These are phyloP conservation scores for Macquaria australasica DNA, from an alignment of 2,113 vertebrate species.

Conservation along the genomic window DNA sequence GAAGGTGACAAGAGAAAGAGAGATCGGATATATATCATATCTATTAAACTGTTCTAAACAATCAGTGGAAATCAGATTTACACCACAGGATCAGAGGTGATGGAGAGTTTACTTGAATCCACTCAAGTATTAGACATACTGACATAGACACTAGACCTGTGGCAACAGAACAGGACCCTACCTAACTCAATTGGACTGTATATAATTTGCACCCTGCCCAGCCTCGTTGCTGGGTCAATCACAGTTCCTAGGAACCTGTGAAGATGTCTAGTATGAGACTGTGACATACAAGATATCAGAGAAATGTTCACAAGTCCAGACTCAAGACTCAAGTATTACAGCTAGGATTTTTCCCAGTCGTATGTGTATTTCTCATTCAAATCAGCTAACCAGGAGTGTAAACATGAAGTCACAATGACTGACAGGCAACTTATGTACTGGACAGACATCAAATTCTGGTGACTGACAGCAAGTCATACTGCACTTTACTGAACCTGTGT, in stretches of 20 bases:
- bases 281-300: not conserved
- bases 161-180: not conserved
- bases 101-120: not conserved
- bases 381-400: too few species aligned
- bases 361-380: not conserved
- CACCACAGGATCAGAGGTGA: not conserved
- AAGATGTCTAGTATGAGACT: not conserved
- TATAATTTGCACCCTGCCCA: not conserved
- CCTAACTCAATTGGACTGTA: not conserved
- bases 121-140: not conserved
- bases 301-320: not conserved
- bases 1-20: not conserved
- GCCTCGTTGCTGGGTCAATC: not conserved
- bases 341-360: not conserved
- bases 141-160: not conserved
- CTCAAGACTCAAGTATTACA: not conserved
- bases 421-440: too few species aligned
- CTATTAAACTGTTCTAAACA: not conserved
- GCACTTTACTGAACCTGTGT: not conserved
- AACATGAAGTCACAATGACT: too few species aligned
- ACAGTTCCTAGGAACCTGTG: not conserved
- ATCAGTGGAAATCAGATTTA: not conserved
- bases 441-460: too few species aligned
- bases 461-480: not conserved
- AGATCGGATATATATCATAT: not conserved